Evolutionary conservation across 2,797 vertebrate genomes (phyloP).

Genomic region (Peromyscus melanophrys): DNA sequence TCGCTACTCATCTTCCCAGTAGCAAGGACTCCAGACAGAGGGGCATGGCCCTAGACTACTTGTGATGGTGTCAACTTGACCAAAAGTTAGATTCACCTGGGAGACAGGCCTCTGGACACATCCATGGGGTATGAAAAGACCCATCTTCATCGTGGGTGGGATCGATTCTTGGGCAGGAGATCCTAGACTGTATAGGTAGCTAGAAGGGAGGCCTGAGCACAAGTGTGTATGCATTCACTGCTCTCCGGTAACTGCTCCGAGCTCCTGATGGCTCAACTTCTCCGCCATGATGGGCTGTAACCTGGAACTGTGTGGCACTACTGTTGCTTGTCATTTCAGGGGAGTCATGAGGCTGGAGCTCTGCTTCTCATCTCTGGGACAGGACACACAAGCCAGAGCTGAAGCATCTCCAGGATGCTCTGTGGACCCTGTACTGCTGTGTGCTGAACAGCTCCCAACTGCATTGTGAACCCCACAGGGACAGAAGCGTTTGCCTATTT

Average conservation of each 20-base stretch:
- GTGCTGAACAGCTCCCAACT: background rate
- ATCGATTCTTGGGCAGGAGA: background rate
- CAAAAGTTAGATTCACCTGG: background rate
- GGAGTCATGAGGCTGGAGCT: background rate
- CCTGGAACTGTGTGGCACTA: background rate
- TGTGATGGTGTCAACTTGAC: background rate
- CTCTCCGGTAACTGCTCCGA: background rate
- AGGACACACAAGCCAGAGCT: background rate
- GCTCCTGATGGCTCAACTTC: background rate
- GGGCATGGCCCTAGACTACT: background rate
- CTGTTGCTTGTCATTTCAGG: background rate
- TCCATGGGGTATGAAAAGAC: background rate
- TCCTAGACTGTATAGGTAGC: background rate
- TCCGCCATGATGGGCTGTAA: background rate
- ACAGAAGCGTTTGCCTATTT: background rate
- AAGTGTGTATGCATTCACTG: background rate
- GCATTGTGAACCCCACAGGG: too few species aligned
- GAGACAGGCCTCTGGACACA: background rate
- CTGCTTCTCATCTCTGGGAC: background rate
- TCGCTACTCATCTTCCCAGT: background rate
- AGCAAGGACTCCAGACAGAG: background rate
- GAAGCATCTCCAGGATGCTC: background rate
- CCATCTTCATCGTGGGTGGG: background rate
- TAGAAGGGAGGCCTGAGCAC: background rate
- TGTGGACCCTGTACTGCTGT: background rate